Evolutionary conservation across 2,797 vertebrate species (phyloP).

Genomic region (Danio choprae): DNA sequence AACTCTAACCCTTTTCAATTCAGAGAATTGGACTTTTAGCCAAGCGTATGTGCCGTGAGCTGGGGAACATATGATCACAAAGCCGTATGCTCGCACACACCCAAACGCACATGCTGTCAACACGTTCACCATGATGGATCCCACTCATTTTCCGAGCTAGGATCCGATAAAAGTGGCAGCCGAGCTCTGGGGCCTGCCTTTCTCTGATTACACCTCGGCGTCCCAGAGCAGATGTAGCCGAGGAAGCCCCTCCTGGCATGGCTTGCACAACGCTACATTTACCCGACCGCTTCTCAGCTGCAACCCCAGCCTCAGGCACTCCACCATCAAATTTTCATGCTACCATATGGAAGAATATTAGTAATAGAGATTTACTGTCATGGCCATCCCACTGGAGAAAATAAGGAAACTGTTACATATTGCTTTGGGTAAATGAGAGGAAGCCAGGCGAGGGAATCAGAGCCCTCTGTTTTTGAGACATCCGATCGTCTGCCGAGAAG

Average conservation of each 20-base stretch:
- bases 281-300: conserved; percentile 88
- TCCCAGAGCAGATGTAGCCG: conserved; percentile 88
- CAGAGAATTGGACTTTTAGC: conserved; percentile 12
- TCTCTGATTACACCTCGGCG: conserved; percentile 83
- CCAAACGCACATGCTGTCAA: conserved; percentile 52
- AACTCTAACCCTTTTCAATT: conserved; percentile 14
- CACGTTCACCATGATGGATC: conserved; percentile 55
- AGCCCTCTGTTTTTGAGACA: conserved; percentile 83
- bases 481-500: conserved; percentile 34
- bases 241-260: conserved; percentile 42
- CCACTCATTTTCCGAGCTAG: conserved; percentile 57
- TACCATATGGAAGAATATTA: conserved; percentile 93
- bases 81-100: conserved; percentile 37
- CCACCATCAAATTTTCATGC: conserved; percentile 91
- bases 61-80: conserved; percentile 21
- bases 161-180: conserved; percentile 58
- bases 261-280: conserved; percentile 77
- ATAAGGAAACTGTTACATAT: conserved; percentile 92
- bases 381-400: conserved; percentile 88
- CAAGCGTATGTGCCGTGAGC: conserved; percentile 33
- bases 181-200: conserved; percentile 68
- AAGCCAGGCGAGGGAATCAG: conserved; percentile 76
- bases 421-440: conserved; percentile 90
- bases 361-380: conserved; percentile 94
- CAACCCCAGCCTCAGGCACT: conserved; percentile 88